phyloP scores from a whole-genome alignment of 53 echinoderm and acorn worm species.

The Patiria pectinifera region DNA sequence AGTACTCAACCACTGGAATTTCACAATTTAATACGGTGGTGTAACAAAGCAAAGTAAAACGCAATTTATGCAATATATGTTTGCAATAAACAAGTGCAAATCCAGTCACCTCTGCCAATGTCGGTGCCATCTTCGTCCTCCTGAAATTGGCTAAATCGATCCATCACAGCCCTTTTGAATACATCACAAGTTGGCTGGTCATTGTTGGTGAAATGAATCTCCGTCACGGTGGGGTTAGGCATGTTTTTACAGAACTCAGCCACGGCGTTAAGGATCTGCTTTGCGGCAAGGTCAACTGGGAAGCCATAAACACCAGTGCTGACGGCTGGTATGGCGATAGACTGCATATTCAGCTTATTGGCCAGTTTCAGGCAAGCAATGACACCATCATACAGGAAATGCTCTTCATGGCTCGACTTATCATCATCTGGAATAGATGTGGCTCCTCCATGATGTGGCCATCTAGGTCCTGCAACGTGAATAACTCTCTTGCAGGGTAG shows the following conservation, averaged over 20 bases:
- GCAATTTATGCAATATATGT: too few species aligned
- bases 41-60: too few species aligned
- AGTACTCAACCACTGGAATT: too few species aligned
- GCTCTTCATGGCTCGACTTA: slow-evolving; percentile 15
- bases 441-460: not conserved
- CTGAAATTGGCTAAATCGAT: slow-evolving; percentile 3
- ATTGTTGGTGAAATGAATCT: slow-evolving; percentile 49
- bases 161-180: slow-evolving; percentile 46
- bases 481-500: slow-evolving; percentile 65
- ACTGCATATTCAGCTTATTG: slow-evolving; percentile 1
- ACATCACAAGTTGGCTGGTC: slow-evolving; percentile 53
- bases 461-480: slow-evolving; percentile 65
- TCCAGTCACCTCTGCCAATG: slow-evolving; percentile 13
- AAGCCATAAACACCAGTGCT: slow-evolving; percentile 69
- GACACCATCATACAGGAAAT: slow-evolving; percentile 27
- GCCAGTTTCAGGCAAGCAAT: slow-evolving; percentile 30
- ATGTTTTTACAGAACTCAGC: slow-evolving; percentile 34
- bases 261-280: slow-evolving; percentile 50
- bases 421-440: not conserved
- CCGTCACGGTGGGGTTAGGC: not conserved
- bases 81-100: too few species aligned
- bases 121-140: slow-evolving; percentile 25
- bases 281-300: slow-evolving; percentile 53
- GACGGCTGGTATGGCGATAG: slow-evolving; percentile 65
- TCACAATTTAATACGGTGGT: too few species aligned